These are phyloP conservation scores for Melanerpes aurifrons DNA, from an alignment of 2,113 vertebrate species.

Conservation along the genomic window DNA sequence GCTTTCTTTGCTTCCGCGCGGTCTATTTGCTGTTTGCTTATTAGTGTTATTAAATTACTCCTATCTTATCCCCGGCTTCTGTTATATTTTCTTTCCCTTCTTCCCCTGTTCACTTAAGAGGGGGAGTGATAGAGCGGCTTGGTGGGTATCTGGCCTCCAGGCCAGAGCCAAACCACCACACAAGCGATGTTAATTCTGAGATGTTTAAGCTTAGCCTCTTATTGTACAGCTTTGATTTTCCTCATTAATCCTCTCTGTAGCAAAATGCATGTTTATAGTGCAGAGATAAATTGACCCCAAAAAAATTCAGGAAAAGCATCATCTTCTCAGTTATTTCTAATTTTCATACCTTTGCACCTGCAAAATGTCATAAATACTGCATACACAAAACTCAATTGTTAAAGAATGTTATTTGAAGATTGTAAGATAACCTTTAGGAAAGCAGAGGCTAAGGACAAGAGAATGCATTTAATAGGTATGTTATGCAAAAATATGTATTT, in stretches of 20 bases:
- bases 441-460: neutral
- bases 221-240: neutral
- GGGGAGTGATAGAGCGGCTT: too few species aligned
- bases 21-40: too few species aligned
- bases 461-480: neutral
- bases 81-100: too few species aligned
- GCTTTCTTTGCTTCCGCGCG: too few species aligned
- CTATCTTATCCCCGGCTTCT: too few species aligned
- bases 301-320: neutral
- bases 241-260: neutral
- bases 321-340: neutral
- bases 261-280: neutral
- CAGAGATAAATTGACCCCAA: neutral
- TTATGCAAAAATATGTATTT: neutral
- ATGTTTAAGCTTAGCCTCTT: neutral
- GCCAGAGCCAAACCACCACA: too few species aligned
- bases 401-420: slow-evolving; percentile 17
- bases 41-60: too few species aligned
- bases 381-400: neutral
- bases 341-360: slow-evolving; percentile 8
- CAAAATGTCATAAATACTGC: neutral
- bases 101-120: too few species aligned
- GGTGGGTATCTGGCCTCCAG: too few species aligned
- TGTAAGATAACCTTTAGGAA: neutral
- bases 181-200: neutral